Percentiles rank a stretch among this genome's conserved stretches.
phyloP scores from a whole-genome alignment of 2,888 invertebrate species.

The Desoria tigrina region DNA sequence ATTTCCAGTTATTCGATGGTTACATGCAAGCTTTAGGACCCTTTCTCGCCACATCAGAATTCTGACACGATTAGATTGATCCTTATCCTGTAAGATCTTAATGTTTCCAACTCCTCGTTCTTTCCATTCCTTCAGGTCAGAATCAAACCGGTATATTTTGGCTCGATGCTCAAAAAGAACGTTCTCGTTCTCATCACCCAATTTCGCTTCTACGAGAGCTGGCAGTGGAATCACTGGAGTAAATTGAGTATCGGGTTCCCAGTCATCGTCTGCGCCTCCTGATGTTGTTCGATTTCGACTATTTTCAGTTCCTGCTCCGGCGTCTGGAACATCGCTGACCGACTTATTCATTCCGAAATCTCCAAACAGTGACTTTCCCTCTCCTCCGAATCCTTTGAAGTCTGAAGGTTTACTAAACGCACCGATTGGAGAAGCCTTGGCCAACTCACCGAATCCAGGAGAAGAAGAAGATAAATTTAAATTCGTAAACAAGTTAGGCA shows the following conservation, averaged over 20 bases:
- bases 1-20: slow-evolving; percentile 55
- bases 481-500: too few relatives aligned
- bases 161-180: slow-evolving; percentile 68
- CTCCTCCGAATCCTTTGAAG: slow-evolving; percentile 52
- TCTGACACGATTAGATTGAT: slow-evolving; percentile 68
- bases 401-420: not conserved
- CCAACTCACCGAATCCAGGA: slow-evolving; percentile 31
- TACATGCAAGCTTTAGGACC: slow-evolving; percentile 57
- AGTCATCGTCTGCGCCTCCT: slow-evolving; percentile 64
- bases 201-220: slow-evolving; percentile 71
- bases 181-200: slow-evolving; percentile 81
- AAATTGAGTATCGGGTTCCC: slow-evolving; percentile 80
- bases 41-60: slow-evolving; percentile 87
- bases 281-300: not conserved
- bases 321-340: too few relatives aligned
- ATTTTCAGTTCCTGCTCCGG: too few relatives aligned
- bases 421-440: slow-evolving; percentile 5
- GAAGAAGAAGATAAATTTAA: slow-evolving; percentile 9
- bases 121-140: slow-evolving; percentile 80
- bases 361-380: slow-evolving; percentile 55
- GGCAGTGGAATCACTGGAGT: slow-evolving; percentile 89
- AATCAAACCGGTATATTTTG: slow-evolving; percentile 59
- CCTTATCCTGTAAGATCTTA: slow-evolving; percentile 78
- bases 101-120: slow-evolving; percentile 90
- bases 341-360: slow-evolving; percentile 15